Evolutionary conservation across 2,797 vertebrate species (phyloP), one percentile per base, ranked within the genome.

Genomic region (Acanthiza pusilla): DNA sequence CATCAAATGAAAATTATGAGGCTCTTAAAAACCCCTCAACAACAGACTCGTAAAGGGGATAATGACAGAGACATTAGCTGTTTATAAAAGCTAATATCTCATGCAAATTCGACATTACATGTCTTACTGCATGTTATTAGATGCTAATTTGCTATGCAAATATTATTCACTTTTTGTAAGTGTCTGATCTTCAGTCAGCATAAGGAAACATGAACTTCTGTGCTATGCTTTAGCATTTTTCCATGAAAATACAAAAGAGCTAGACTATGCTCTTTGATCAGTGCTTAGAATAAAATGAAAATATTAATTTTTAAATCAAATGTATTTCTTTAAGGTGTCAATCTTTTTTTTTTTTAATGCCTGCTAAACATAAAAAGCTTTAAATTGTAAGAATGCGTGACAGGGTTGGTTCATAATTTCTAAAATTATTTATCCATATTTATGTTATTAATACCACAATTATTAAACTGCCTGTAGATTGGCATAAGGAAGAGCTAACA

Each of bases 31-130:
- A 74, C 19, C 58, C 91, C 67, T 94, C 90, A 95, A 91, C 63
- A 86, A 93, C 86, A 92, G 78, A 66, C 45, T 97, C 73, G 57
- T 96, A 93, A 96, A 89, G 57, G 61, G 71, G 47, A 96, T 96
- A 97, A 97, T 97, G 93, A 97, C 85, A 95, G 96, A 96, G 80
- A 89, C 76, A 92, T 97, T 96, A 96, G 63, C 75, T 96, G 80
- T 92, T 96, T 95, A 94, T 94, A 94, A 96, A 91, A 96, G 78
- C 89, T 94, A 95, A 85, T 95, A 90, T 58, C 74, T 97, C 93
- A 96, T 96, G 87, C 74, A 97, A 95, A 97, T 96, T 91, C 96
- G 90, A 88, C 94, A 81, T 94, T 92, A 73, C 48, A 55, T 82
- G 70, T 96, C 80, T 96, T 96, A 71, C 60, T 94, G 65, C 78